Conservation (phyloP, 64 coral and sea anemone genomes). For the Anthopleura sola region DNA sequence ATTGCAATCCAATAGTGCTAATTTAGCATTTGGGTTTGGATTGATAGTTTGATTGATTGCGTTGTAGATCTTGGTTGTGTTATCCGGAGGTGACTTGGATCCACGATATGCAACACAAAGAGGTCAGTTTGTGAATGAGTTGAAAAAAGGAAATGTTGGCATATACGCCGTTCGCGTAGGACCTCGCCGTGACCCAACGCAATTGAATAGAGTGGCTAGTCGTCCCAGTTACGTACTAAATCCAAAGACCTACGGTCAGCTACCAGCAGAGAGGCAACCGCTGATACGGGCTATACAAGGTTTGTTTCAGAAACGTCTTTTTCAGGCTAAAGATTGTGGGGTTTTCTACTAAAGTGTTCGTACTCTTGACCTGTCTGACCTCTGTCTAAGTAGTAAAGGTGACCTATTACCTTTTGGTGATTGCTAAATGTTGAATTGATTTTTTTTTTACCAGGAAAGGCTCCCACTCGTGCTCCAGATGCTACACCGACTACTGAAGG, state of each 20-base stretch:
- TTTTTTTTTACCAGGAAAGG: too few species aligned
- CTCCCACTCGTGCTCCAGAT: too few species aligned
- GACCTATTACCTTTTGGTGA: too few species aligned
- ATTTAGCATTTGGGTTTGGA: not conserved
- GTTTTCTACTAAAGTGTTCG: not conserved
- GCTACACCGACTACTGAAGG: too few species aligned
- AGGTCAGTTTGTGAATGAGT: slow-evolving; percentile 29
- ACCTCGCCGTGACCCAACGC: not conserved
- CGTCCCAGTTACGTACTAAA: not conserved
- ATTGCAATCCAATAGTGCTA: not conserved
- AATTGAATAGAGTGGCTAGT: not conserved
- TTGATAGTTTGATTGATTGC: not conserved
- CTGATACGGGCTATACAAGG: not conserved
- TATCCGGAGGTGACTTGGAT: slow-evolving; percentile 54
- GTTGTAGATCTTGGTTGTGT: not conserved
- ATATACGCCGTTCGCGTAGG: slow-evolving; percentile 54
- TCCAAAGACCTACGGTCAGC: not conserved
- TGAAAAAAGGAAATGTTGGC: slow-evolving; percentile 36
- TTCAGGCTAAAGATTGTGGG: too few species aligned
- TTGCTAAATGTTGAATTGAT: too few species aligned
- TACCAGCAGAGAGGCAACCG: not conserved
- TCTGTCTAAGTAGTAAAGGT: too few species aligned
- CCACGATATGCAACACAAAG: slow-evolving; percentile 30
- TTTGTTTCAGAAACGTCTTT: not conserved
- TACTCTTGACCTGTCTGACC: too few species aligned